Evolutionary conservation across 2,113 vertebrate genomes (phyloP).

Genomic region (Butorides virescens): DNA sequence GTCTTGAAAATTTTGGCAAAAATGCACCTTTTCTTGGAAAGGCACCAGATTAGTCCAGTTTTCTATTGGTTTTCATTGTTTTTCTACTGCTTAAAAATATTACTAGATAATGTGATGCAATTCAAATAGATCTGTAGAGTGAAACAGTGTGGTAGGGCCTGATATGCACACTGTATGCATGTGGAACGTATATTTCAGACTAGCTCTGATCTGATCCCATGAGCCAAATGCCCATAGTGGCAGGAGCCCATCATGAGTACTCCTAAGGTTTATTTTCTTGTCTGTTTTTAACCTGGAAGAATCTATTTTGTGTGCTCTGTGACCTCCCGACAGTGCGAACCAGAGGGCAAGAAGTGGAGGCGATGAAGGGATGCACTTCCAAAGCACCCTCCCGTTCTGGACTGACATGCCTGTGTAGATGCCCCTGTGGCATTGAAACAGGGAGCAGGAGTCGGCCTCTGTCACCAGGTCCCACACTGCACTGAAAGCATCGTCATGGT

Average conservation of each 20-base stretch:
- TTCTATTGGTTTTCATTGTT: neutral
- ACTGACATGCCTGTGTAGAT: neutral
- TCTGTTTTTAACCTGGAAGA: neutral
- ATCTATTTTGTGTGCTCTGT: neutral
- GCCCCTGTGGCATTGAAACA: neutral
- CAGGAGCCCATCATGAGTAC: neutral
- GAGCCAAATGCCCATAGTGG: neutral
- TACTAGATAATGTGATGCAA: neutral
- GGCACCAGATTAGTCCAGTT: neutral
- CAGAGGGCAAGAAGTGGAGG: neutral
- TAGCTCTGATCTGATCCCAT: neutral
- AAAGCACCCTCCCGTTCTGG: neutral
- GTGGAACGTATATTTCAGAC: neutral
- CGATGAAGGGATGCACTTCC: neutral
- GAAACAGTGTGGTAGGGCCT: neutral
- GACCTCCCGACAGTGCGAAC: rapidly evolving
- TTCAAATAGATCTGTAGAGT: neutral
- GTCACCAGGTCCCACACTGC: neutral
- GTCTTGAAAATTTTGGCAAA: neutral
- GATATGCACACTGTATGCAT: rapidly evolving
- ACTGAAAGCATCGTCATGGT: neutral
- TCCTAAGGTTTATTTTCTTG: neutral
- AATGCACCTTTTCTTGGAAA: neutral
- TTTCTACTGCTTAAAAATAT: neutral
- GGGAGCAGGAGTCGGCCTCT: neutral